A percentile compares a stretch with the other conserved stretches of the same genome.
Evolutionary conservation across 2,797 vertebrate species (phyloP).

Genomic region (Triplophysa bombifrons): DNA sequence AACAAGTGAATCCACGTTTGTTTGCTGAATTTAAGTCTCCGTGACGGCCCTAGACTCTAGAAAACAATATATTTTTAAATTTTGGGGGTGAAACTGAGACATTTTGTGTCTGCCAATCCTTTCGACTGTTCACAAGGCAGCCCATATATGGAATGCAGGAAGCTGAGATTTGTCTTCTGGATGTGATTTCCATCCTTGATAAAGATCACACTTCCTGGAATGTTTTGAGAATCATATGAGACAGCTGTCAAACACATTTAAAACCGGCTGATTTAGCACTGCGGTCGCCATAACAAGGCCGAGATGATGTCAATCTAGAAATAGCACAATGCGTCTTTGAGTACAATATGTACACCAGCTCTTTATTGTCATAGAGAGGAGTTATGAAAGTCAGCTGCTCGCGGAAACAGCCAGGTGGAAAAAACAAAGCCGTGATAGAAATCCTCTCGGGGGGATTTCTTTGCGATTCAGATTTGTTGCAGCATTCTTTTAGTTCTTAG

Average conservation of each 20-base stretch:
- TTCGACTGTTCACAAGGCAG: not conserved
- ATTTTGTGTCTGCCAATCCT: not conserved
- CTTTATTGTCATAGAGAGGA: slow-evolving; percentile 36
- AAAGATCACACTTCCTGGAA: slow-evolving; percentile 38
- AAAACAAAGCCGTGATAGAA: slow-evolving; percentile 37
- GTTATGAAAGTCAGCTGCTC: slow-evolving; percentile 42
- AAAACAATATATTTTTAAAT: too few species aligned
- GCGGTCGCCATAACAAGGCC: not conserved
- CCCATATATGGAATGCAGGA: not conserved
- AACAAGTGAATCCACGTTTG: not conserved
- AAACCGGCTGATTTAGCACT: slow-evolving; percentile 29
- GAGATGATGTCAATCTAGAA: slow-evolving; percentile 17
- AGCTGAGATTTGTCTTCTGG: slow-evolving; percentile 8
- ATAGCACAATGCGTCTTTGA: slow-evolving; percentile 42
- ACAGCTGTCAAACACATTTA: slow-evolving; percentile 33
- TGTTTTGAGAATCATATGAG: slow-evolving; percentile 36
- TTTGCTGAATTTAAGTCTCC: not conserved
- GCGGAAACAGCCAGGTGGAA: slow-evolving; percentile 40
- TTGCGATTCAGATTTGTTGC: slow-evolving; percentile 6
- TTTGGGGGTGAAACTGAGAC: not conserved
- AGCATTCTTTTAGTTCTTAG: slow-evolving; percentile 28
- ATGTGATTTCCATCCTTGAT: slow-evolving; percentile 37
- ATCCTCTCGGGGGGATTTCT: slow-evolving; percentile 13
- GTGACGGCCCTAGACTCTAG: not conserved
- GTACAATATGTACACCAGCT: not conserved